Percentiles rank a stretch among this genome's conserved stretches.
Conservation (phyloP, 2,113 vertebrate species). For the Rhabdomys dilectus region DNA sequence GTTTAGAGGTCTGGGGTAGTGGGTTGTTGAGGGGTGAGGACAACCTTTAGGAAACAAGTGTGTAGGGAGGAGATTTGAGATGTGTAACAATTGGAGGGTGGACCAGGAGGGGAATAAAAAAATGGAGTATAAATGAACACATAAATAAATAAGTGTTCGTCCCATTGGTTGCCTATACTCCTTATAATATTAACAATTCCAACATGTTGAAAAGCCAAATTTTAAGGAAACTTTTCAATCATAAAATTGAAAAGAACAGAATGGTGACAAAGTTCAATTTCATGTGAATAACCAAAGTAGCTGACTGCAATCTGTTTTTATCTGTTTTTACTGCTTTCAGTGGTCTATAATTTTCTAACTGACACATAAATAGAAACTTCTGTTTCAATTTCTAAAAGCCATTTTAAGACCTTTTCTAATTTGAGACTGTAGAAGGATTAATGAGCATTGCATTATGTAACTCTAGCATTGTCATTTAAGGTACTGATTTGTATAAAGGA, state of each 20-base stretch:
- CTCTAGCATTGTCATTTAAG: background rate
- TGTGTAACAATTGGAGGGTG: too few species aligned
- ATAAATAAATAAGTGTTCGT: background rate
- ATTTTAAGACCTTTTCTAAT: conserved; percentile 16
- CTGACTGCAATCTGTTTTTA: background rate
- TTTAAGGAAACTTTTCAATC: too few species aligned
- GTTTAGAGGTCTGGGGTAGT: too few species aligned
- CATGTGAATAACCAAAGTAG: conserved; percentile 18
- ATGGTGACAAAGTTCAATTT: background rate
- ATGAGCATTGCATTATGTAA: background rate
- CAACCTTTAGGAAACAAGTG: too few species aligned
- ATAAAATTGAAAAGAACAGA: too few species aligned
- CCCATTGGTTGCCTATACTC: background rate
- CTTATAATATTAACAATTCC: background rate
- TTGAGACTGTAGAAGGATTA: background rate
- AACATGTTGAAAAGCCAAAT: background rate
- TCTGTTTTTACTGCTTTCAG: background rate
- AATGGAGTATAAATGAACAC: too few species aligned
- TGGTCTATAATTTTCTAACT: background rate
- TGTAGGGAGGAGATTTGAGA: too few species aligned
- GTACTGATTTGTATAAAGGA: background rate
- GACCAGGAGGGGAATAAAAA: too few species aligned
- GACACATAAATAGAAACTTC: background rate
- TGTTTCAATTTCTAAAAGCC: conserved; percentile 33
- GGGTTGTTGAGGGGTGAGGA: too few species aligned